phyloP scores from a whole-genome alignment of 2,113 vertebrate species.

The Cyanistes caeruleus region DNA sequence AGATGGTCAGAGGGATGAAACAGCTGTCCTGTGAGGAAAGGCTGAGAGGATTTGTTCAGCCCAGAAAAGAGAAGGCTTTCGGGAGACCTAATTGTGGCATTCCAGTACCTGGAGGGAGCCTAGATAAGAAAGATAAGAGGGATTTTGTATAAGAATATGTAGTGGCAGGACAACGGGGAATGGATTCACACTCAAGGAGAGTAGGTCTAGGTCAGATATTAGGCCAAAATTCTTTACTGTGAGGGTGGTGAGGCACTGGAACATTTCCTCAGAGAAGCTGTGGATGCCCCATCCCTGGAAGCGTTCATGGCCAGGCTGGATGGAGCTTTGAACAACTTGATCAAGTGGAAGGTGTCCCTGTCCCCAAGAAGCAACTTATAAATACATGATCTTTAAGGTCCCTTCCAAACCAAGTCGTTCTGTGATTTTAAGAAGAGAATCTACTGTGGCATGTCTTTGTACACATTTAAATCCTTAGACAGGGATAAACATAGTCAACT shows the following conservation, averaged over 20 bases:
- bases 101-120: background rate
- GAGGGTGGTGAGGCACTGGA: background rate
- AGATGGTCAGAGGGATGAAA: background rate
- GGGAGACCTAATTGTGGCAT: background rate
- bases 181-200: background rate
- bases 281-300: background rate
- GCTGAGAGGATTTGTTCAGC: background rate
- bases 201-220: background rate
- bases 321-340: background rate
- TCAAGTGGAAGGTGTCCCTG: background rate
- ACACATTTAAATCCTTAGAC: background rate
- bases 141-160: background rate
- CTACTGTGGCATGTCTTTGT: background rate
- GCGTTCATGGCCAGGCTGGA: background rate
- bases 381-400: background rate
- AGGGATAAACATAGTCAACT: background rate
- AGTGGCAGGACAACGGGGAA: background rate
- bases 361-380: background rate
- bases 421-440: background rate
- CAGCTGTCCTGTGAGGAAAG: background rate
- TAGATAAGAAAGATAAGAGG: background rate
- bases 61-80: background rate
- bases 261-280: rapidly evolving
- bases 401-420: background rate
- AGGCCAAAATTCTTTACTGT: background rate